These are phyloP conservation scores for Thera britannica DNA, from an alignment of 2,888 invertebrate species.

Conservation along the genomic window DNA sequence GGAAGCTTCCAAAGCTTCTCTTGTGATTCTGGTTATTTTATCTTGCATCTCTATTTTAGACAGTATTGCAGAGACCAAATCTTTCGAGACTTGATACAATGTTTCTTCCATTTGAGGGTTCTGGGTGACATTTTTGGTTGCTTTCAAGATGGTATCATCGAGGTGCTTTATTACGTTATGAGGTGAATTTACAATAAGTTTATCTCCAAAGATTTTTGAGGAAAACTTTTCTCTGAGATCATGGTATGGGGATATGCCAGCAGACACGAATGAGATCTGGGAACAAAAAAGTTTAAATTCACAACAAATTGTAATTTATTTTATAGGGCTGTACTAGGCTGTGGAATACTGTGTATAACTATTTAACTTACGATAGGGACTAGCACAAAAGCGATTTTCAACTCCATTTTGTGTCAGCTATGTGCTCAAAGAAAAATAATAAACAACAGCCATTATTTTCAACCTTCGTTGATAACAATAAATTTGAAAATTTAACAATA, in stretches of 20 bases:
- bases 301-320: background rate
- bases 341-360: background rate
- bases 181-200: slow-evolving; percentile 61
- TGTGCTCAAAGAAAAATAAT: slow-evolving; percentile 14
- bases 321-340: background rate
- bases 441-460: slow-evolving; percentile 19
- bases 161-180: slow-evolving; percentile 70
- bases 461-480: slow-evolving; percentile 4
- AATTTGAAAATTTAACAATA: slow-evolving; percentile 8
- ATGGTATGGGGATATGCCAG: slow-evolving; percentile 76
- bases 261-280: slow-evolving; percentile 53
- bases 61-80: slow-evolving; percentile 74
- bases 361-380: slow-evolving; percentile 31
- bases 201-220: slow-evolving; percentile 54
- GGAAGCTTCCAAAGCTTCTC: slow-evolving; percentile 75
- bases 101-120: slow-evolving; percentile 75
- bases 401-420: slow-evolving; percentile 32
- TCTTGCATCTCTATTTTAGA: slow-evolving; percentile 77
- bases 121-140: slow-evolving; percentile 74
- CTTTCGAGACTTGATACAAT: slow-evolving; percentile 75
- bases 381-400: slow-evolving; percentile 28
- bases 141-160: slow-evolving; percentile 66
- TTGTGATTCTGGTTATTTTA: slow-evolving; percentile 77
- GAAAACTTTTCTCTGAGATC: slow-evolving; percentile 66
- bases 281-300: slow-evolving; percentile 34